These are phyloP conservation scores for Oceanodroma tethys DNA, from an alignment of 2,113 vertebrate species.

Conservation along the genomic window DNA sequence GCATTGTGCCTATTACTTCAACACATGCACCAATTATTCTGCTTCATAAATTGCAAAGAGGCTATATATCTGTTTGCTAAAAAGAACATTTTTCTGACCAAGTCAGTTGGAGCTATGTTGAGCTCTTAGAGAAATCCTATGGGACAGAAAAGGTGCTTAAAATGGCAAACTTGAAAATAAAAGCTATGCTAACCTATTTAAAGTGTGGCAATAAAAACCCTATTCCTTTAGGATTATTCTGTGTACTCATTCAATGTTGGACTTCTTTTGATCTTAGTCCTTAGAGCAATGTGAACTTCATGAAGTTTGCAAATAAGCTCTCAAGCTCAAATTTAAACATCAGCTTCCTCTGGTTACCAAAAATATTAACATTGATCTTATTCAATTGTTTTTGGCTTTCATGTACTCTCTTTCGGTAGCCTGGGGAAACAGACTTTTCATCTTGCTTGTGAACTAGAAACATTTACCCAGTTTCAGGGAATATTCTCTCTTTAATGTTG, in stretches of 20 bases:
- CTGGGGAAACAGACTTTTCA: slow-evolving; percentile 14
- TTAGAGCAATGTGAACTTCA: neutral
- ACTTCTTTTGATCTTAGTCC: slow-evolving; percentile 9
- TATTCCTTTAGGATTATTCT: neutral
- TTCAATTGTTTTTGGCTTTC: slow-evolving; percentile 25
- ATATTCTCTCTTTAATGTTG: slow-evolving; percentile 1
- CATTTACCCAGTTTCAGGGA: neutral
- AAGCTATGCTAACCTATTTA: neutral
- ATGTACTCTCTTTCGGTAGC: neutral
- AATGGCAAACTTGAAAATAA: neutral
- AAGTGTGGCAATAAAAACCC: neutral
- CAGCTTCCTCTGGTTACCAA: neutral
- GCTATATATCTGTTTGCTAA: neutral
- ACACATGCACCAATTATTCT: neutral
- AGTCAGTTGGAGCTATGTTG: neutral
- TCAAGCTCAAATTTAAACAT: neutral
- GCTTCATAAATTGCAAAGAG: neutral
- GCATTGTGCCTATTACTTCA: neutral
- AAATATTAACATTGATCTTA: slow-evolving; percentile 26
- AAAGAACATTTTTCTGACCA: neutral
- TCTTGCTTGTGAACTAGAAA: slow-evolving; percentile 37
- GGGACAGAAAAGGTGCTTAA: neutral
- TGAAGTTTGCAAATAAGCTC: neutral
- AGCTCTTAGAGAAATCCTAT: neutral
- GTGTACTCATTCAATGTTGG: neutral